These are phyloP conservation scores for Chrysaora quinquecirrha DNA, from an alignment of 30 jellyfish, hydroid and myxozoan genomes.

Conservation along the genomic window DNA sequence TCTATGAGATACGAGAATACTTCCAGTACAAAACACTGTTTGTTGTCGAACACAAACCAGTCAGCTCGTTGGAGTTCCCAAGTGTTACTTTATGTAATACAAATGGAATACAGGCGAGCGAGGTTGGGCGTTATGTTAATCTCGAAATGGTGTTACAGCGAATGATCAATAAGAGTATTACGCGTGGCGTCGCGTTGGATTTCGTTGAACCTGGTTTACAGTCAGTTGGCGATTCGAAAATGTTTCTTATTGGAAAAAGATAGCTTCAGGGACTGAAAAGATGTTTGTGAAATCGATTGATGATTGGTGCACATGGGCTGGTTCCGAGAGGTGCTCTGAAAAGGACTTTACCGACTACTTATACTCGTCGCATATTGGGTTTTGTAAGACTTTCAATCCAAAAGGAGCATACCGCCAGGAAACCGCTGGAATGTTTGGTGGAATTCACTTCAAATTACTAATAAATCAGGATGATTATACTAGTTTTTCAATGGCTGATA, in stretches of 20 bases:
- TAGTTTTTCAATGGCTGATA: conserved; percentile 4
- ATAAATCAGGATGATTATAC: conserved; percentile 44
- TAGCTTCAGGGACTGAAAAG: conserved; percentile 20
- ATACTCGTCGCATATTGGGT: conserved; percentile 7
- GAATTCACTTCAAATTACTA: conserved; percentile 11
- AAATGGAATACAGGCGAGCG: conserved; percentile 16
- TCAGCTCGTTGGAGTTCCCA: neutral
- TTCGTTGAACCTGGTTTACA: neutral
- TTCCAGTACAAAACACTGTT: neutral
- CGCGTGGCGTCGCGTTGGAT: neutral
- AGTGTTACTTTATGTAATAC: conserved; percentile 34
- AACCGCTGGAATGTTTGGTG: conserved; percentile 9
- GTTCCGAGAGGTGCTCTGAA: neutral
- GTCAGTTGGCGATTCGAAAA: conserved; percentile 7
- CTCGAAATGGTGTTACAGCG: neutral
- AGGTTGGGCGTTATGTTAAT: neutral
- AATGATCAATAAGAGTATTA: conserved; percentile 1
- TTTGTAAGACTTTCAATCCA: conserved; percentile 54
- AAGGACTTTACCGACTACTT: conserved; percentile 22
- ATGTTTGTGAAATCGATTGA: conserved; percentile 13
- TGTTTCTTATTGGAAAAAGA: conserved; percentile 10
- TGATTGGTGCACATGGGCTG: conserved; percentile 37
- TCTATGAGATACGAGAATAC: neutral
- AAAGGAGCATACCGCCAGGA: conserved; percentile 17
- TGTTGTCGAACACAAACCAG: neutral